phyloP scores from a whole-genome alignment of 2,888 invertebrate genomes.

The Tipula confusa region DNA sequence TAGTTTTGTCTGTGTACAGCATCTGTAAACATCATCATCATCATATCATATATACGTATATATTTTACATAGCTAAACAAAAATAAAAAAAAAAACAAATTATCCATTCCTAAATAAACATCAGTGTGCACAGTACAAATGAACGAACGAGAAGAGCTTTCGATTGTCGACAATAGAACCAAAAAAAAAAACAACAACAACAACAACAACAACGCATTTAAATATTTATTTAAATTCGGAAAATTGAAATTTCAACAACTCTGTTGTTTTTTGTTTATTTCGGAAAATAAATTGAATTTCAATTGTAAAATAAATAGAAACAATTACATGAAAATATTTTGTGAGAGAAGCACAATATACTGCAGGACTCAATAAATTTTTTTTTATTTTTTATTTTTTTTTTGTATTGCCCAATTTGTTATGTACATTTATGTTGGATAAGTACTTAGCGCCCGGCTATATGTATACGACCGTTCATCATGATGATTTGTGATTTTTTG shows the following conservation, averaged over 20 bases:
- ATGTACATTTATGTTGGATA: neutral
- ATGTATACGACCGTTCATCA: too few species aligned
- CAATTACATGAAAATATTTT: slow-evolving; percentile 16
- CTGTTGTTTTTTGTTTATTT: slow-evolving; percentile 4
- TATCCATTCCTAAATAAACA: neutral
- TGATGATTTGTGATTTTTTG: too few species aligned
- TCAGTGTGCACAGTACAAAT: neutral
- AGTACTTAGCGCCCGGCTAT: neutral
- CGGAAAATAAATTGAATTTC: neutral
- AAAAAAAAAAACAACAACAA: too few species aligned
- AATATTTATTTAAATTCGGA: slow-evolving; percentile 20
- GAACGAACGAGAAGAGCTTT: neutral
- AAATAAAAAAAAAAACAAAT: neutral
- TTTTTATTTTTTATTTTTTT: neutral
- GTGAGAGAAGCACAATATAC: neutral
- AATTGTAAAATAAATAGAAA: slow-evolving; percentile 25
- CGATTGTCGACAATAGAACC: slow-evolving; percentile 3
- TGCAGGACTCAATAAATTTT: neutral
- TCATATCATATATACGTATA: neutral
- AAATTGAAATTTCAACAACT: slow-evolving; percentile 25
- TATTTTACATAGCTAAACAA: neutral
- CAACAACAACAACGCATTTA: neutral
- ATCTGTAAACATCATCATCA: neutral
- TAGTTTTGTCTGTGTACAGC: neutral
- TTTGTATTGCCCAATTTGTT: neutral